phyloP scores from a whole-genome alignment of 1,140 invertebrate species.

The Kradibia gibbosae region DNA sequence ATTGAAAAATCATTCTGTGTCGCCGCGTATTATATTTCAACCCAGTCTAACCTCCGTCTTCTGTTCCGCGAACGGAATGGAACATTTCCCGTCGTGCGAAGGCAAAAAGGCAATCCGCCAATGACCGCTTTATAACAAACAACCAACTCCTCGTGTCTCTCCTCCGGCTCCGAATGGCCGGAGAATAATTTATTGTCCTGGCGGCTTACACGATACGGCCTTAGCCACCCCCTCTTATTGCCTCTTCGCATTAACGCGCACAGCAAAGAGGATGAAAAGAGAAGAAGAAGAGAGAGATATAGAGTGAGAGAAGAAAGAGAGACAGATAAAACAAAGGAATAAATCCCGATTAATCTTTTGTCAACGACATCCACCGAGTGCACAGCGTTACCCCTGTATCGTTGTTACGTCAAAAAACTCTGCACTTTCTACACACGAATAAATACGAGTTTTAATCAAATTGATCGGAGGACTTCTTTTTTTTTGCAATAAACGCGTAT shows the following conservation, averaged over 20 bases:
- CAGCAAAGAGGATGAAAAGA: slow-evolving; percentile 5
- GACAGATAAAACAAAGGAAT: slow-evolving; percentile 66
- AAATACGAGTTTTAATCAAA: neutral
- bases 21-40: neutral
- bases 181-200: slow-evolving; percentile 69
- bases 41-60: neutral
- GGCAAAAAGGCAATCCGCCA: neutral
- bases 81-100: neutral
- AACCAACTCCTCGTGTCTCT: slow-evolving; percentile 37
- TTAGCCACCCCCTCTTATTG: slow-evolving; percentile 35
- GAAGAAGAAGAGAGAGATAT: slow-evolving; percentile 60
- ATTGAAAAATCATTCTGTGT: too few relatives aligned
- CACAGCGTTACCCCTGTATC: neutral
- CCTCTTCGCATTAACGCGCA: neutral
- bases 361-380: slow-evolving; percentile 43
- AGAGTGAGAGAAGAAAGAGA: slow-evolving; percentile 61
- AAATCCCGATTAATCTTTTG: slow-evolving; percentile 72
- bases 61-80: neutral
- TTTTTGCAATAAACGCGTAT: neutral
- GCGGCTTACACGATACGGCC: slow-evolving; percentile 62
- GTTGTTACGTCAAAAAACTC: neutral
- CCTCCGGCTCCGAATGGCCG: slow-evolving; percentile 58
- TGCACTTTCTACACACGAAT: neutral
- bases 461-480: neutral
- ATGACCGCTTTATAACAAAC: slow-evolving; percentile 34